A percentile compares a stretch with the other conserved stretches of the same genome.
Conservation (phyloP, 2,113 vertebrate species). For the Psammodynastes pulverulentus region DNA sequence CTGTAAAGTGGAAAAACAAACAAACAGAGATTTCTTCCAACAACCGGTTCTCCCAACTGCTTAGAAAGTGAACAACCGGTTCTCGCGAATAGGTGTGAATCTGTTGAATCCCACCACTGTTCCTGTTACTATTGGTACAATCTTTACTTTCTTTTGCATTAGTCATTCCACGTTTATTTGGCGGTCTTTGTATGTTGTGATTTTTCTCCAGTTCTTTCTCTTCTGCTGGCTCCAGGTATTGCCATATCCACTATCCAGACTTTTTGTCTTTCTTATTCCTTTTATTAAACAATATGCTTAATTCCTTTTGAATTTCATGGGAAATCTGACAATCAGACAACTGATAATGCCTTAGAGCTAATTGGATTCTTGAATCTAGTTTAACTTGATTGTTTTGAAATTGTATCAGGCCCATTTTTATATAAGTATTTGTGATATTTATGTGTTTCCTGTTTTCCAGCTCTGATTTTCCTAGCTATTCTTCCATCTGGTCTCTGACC, state of each 20-base stretch:
- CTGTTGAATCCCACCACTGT: too few species aligned
- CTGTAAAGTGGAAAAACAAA: too few species aligned
- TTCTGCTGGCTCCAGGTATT: background rate
- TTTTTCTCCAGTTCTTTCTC: background rate
- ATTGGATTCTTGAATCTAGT: background rate
- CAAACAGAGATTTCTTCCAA: too few species aligned
- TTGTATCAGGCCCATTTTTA: background rate
- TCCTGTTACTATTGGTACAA: background rate
- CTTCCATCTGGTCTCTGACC: background rate
- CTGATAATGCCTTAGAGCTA: background rate
- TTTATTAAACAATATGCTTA: background rate
- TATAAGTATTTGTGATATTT: background rate
- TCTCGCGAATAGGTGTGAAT: too few species aligned
- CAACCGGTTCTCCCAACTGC: too few species aligned
- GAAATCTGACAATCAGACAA: background rate
- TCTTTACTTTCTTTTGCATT: too few species aligned
- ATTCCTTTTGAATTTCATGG: background rate
- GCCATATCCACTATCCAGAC: background rate
- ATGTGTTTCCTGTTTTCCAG: background rate
- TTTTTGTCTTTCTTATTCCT: background rate
- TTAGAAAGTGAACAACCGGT: too few species aligned
- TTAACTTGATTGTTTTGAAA: background rate
- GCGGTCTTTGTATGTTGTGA: too few species aligned
- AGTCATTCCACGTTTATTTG: too few species aligned
- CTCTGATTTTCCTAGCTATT: background rate